A percentile compares a stretch with the other conserved stretches of the same genome.
Conservation (phyloP, 2,113 vertebrate species). For the Hippocampus zosterae region DNA sequence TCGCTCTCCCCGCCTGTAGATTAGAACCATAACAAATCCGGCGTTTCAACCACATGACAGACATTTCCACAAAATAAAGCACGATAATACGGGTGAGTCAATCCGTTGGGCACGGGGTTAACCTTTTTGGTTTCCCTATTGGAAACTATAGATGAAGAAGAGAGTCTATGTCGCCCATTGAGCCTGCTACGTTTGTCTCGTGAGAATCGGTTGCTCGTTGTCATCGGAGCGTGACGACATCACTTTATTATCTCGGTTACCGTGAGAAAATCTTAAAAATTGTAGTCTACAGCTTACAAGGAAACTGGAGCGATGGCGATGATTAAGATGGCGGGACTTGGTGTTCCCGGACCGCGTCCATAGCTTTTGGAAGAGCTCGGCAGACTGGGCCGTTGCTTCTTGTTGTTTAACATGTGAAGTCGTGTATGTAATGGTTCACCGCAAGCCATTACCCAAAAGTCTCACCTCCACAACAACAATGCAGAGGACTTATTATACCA, state of each 20-base stretch:
- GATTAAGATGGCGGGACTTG: conserved; percentile 7
- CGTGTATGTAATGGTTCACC: neutral
- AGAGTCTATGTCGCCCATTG: neutral
- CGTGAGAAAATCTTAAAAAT: neutral
- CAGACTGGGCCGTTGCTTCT: conserved; percentile 22
- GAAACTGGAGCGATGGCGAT: too few relatives aligned
- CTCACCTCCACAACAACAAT: neutral
- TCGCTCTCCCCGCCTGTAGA: neutral
- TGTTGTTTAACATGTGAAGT: neutral
- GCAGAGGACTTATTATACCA: neutral
- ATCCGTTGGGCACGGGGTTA: neutral
- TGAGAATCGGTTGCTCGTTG: neutral
- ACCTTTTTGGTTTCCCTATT: too few relatives aligned
- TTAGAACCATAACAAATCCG: conserved; percentile 38
- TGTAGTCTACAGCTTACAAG: neutral
- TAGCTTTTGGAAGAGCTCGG: conserved; percentile 14
- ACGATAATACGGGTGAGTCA: conserved; percentile 27
- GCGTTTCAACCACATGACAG: neutral
- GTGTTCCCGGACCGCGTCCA: conserved; percentile 21
- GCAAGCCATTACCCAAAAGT: neutral
- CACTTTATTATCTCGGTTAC: neutral
- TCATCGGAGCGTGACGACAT: neutral
- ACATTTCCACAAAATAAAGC: conserved; percentile 29
- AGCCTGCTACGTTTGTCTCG: neutral
- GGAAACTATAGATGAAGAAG: neutral